These are phyloP conservation scores for Channallabes apus DNA, from an alignment of 2,797 vertebrate species.

Conservation along the genomic window DNA sequence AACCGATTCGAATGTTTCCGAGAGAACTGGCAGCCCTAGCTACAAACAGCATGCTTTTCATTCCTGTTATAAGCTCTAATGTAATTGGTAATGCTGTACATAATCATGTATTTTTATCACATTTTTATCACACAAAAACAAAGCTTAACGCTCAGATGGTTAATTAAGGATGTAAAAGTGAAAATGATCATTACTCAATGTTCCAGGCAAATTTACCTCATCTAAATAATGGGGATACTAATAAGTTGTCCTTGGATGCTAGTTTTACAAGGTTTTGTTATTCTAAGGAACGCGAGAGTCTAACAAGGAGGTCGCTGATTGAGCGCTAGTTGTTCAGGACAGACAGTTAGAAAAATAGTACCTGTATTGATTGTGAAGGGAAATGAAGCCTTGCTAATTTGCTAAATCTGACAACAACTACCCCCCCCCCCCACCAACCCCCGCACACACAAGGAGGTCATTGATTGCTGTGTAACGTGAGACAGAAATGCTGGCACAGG, in stretches of 20 bases:
- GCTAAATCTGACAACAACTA: not conserved
- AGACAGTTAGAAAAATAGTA: not conserved
- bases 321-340: constrained; percentile 5
- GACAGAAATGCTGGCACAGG: not conserved
- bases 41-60: not conserved
- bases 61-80: not conserved
- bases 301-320: not conserved
- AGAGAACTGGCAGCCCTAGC: not conserved
- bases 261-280: not conserved
- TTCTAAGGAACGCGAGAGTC: not conserved
- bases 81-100: not conserved
- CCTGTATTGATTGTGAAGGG: not conserved
- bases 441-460: not conserved
- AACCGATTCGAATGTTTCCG: not conserved
- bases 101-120: constrained; percentile 16
- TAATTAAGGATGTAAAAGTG: constrained; percentile 31
- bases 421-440: no score
- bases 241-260: not conserved
- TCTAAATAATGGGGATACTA: constrained; percentile 21
- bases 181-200: constrained; percentile 45
- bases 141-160: constrained; percentile 8
- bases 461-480: not conserved
- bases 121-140: not conserved
- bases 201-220: constrained; percentile 10
- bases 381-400: constrained; percentile 14